Base-by-base conservation (phyloP, 2,113 vertebrate genomes). In the Peromyscus leucopus region DNA sequence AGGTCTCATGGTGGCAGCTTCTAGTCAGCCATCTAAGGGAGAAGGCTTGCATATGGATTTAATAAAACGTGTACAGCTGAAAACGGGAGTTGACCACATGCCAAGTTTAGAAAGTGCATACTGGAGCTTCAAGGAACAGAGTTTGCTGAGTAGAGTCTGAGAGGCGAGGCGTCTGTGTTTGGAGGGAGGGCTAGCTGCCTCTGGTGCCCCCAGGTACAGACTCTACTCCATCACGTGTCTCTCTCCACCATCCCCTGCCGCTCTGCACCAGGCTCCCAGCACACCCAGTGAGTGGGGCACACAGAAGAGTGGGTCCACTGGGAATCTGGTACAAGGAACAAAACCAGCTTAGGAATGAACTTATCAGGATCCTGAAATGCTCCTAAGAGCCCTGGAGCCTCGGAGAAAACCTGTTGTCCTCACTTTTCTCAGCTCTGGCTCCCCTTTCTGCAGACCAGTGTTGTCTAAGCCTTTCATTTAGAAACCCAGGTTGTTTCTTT, bases 191-290 rank as follows among this genome's bases (percentile, higher is more conserved):
- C 33, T 57, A 24, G 63, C 6, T 15, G 1, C 12, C 31, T n/a
- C 24, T 69, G 26, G 36, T 39, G 19, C 82, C 92, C 6, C 10
- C 22, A 26, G 63, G 7, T 48, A 42, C n/a, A 42, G 1, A 2
- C 15, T 1, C 80, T 22, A 1, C 1, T 1, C 2, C 2, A 7
- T 13, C 6, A 0, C 8, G 9, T 2, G 1, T 1, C 3, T 3
- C 8, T 1, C 10, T 0, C 19, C 6, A 4, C 33, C 7, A 17
- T 0, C 11, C 55, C 6, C 2, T 1, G 12, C 71, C 31, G 4
- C 59, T 79, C 28, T 39, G 42, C n/a, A 39, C 42, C 46, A 16
- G n/a, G 12, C 46, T 39, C 7, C 17, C 72, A 26, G 92, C 10
- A 61, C 21, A 21, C n/a, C 31, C 11, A n/a, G 51, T n/a, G 59